Conservation (phyloP, 2,888 invertebrate genomes). For the Rapana venosa region DNA sequence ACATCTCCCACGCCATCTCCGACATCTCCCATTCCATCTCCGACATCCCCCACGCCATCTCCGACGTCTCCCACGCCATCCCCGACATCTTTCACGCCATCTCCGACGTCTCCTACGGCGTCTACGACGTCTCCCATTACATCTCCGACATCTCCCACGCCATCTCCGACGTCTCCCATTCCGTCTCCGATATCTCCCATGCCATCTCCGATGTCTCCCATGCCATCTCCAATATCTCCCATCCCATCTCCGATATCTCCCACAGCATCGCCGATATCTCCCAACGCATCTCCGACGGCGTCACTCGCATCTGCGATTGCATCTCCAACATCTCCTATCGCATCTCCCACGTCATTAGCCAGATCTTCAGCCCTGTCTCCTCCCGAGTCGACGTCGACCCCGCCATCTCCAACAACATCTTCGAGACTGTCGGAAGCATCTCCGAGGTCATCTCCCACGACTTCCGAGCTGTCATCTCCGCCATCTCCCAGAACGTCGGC, state of each 20-base stretch:
- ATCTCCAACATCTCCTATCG: not conserved
- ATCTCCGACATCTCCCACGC: slow-evolving; percentile 29
- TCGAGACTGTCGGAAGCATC: slow-evolving; percentile 35
- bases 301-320: slow-evolving; percentile 17
- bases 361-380: no score
- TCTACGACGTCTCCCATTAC: slow-evolving; percentile 37
- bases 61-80: no score
- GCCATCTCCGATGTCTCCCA: not conserved
- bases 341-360: no score
- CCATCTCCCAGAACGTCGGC: not conserved
- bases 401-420: no score
- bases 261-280: not conserved
- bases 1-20: no score
- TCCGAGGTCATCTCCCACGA: not conserved
- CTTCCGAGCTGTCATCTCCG: slow-evolving; percentile 23
- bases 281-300: slow-evolving; percentile 15
- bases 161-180: slow-evolving; percentile 1
- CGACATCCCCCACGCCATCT: no score
- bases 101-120: not conserved
- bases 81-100: no score
- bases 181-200: slow-evolving; percentile 15
- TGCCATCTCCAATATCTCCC: slow-evolving; percentile 9
- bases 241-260: slow-evolving; percentile 25
- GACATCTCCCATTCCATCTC: no score
- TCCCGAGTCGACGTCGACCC: no score